Percentiles rank a stretch among this genome's conserved stretches.
Evolutionary conservation across 2,888 invertebrate genomes (phyloP).

Genomic region (Euclidia mi): DNA sequence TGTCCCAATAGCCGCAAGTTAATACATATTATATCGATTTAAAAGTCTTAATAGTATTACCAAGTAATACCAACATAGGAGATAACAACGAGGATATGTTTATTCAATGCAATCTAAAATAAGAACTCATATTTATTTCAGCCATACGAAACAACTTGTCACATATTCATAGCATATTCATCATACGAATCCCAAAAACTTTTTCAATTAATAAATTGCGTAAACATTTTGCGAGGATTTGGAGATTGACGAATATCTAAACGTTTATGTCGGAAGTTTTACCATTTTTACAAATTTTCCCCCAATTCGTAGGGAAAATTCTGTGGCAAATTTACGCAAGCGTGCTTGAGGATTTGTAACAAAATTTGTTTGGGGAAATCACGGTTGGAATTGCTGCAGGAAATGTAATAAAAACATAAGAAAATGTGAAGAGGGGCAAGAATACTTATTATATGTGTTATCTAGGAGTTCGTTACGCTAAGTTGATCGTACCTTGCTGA

Average conservation of each 20-base stretch:
- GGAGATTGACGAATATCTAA: slow-evolving; percentile 27
- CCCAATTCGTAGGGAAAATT: slow-evolving; percentile 15
- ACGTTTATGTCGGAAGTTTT: slow-evolving; percentile 16
- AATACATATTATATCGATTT: too few species aligned
- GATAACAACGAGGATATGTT: too few species aligned
- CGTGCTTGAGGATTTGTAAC: slow-evolving; percentile 14
- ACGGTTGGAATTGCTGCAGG: slow-evolving; percentile 7
- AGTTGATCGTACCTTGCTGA: too few species aligned
- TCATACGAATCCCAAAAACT: slow-evolving; percentile 39
- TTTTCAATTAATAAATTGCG: slow-evolving; percentile 56
- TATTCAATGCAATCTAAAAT: too few species aligned
- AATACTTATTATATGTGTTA: background rate
- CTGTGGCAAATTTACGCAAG: slow-evolving; percentile 20
- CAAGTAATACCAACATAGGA: too few species aligned
- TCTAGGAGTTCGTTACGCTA: too few species aligned
- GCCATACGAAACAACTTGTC: background rate
- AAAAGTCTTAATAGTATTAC: too few species aligned
- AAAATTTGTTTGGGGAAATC: slow-evolving; percentile 23
- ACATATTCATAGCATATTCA: background rate
- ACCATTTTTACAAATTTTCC: slow-evolving; percentile 11
- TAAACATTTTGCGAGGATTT: slow-evolving; percentile 31
- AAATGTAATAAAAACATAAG: slow-evolving; percentile 17
- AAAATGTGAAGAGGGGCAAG: slow-evolving; percentile 1
- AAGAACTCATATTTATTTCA: background rate
- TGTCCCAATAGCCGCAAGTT: too few species aligned